These are phyloP conservation scores for Noturus placidus DNA, from an alignment of 2,113 vertebrate genomes.

Conservation along the genomic window DNA sequence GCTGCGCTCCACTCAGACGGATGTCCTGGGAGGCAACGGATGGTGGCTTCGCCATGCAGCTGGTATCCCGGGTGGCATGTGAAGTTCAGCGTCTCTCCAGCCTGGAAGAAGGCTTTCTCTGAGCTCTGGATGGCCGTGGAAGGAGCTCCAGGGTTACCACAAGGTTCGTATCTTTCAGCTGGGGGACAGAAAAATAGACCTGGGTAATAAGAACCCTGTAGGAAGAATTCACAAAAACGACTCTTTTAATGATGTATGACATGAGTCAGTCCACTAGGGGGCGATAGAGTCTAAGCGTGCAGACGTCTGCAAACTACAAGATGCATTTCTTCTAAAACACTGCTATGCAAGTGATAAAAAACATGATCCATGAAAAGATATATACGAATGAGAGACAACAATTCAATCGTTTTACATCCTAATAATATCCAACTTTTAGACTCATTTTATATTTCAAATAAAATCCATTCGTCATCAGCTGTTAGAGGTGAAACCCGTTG, in stretches of 20 bases:
- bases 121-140: slow-evolving; percentile 83
- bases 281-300: not conserved
- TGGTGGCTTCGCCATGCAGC: slow-evolving; percentile 81
- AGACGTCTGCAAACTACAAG: not conserved
- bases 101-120: slow-evolving; percentile 85
- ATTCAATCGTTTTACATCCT: not conserved
- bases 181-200: not conserved
- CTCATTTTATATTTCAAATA: too few species aligned
- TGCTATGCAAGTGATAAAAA: not conserved
- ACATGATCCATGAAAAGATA: not conserved
- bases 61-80: slow-evolving; percentile 83
- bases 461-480: too few species aligned
- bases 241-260: not conserved
- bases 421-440: not conserved
- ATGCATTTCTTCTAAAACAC: not conserved
- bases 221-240: not conserved
- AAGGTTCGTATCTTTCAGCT: slow-evolving; percentile 92
- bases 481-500: too few species aligned
- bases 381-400: not conserved
- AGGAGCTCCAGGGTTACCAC: slow-evolving; percentile 84
- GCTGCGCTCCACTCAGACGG: slow-evolving; percentile 91
- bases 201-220: not conserved
- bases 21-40: slow-evolving; percentile 90
- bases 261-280: slow-evolving; percentile 26
- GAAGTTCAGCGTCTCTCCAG: slow-evolving; percentile 84